Base-by-base conservation (phyloP, 2,797 vertebrate genomes). In the Melanotaenia boesemani region DNA sequence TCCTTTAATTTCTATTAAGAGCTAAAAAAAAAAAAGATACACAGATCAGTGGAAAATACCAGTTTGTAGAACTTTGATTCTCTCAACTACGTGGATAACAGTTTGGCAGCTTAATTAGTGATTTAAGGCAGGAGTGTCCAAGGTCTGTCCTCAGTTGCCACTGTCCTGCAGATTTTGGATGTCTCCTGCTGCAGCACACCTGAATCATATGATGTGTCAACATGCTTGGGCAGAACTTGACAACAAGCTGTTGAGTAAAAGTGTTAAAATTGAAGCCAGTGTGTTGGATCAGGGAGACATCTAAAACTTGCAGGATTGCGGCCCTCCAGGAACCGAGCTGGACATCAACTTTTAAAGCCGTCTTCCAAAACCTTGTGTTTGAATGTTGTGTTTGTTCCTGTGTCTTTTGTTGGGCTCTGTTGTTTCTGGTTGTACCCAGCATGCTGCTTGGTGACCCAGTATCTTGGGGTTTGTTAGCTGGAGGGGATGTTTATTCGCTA, bases 351-450 rank as follows among this genome's bases (percentile, higher is more conserved):
- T 82, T 70, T 74, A 50, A 67, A 30, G 36, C 30, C 59, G 9
- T 79, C 58, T 91, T 74, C 15, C 66, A 36, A 30, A 90, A 77
- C 81, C 81, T 60, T 77, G 8, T 77, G 66, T 70, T 77, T 89
- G 86, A 90, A 79, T 77, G 67, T 59, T 77, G 67, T 85, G 84
- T 85, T 89, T 88, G 85, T 90, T 90, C 79, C 73, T 70, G 73
- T n/a, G 52, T 55, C 65, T 77, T 86, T 91, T 91, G 82, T 93
- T 89, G 87, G 80, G 74, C 34, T 72, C 37, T 84, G 79, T 91
- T 93, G 90, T 92, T 79, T 79, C 75, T 77, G 58, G 60, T 72
- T 59, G 68, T 48, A 61, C 62, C 63, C 77, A 79, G 59, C 70
- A 16, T 58, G 70, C 32, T 63, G 76, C 81, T 77, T 80, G 80